These are phyloP conservation scores for Saguinus oedipus DNA, from an alignment of 2,797 vertebrate species.

Conservation along the genomic window DNA sequence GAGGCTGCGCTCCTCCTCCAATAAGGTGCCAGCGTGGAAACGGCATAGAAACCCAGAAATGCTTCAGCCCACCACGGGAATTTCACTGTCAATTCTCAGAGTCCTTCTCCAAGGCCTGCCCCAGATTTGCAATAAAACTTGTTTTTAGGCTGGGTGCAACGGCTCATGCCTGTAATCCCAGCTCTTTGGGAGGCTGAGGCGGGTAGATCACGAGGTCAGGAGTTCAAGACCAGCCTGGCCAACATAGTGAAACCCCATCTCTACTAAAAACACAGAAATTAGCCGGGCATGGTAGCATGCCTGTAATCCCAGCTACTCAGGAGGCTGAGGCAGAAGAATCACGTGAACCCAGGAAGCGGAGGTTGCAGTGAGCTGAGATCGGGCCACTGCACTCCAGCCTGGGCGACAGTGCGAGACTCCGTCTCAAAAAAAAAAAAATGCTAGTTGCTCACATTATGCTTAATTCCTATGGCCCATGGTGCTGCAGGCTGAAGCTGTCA, in stretches of 20 bases:
- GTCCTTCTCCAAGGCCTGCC: constrained; percentile 24
- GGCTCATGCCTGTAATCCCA: background rate
- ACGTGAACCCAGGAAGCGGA: rapidly evolving
- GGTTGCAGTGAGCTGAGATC: background rate
- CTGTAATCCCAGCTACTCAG: background rate
- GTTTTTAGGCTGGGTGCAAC: background rate
- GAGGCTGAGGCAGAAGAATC: background rate
- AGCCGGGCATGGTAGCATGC: rapidly evolving
- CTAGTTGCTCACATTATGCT: background rate
- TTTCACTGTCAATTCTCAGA: constrained; percentile 29
- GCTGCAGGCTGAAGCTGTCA: background rate
- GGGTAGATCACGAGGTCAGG: background rate
- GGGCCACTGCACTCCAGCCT: background rate
- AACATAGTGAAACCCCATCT: background rate
- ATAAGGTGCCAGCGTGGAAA: constrained; percentile 55
- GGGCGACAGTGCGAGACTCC: background rate
- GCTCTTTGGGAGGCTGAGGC: background rate
- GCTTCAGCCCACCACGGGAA: constrained; percentile 44
- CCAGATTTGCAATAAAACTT: constrained; percentile 53
- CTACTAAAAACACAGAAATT: background rate
- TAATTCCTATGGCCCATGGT: background rate
- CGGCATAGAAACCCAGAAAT: constrained; percentile 66
- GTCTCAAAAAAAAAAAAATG: background rate
- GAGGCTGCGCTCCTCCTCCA: constrained; percentile 32
- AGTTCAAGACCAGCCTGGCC: background rate